A percentile compares a stretch with the other conserved stretches of the same genome.
Evolutionary conservation across 2,113 vertebrate genomes (phyloP).

Genomic region (Neopipo cinnamomea): DNA sequence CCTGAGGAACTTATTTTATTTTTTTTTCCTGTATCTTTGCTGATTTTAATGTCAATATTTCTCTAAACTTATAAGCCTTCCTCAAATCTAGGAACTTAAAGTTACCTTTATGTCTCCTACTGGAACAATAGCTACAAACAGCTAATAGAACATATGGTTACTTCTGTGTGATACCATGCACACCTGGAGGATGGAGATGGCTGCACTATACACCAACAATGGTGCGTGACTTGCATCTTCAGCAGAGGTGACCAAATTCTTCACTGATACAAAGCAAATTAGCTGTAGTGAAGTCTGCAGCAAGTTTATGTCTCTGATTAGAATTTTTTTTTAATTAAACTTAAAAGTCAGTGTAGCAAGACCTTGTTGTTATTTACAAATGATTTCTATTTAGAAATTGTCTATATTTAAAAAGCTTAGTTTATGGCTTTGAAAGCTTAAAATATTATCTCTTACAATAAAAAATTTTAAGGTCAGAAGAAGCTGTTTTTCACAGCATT

Average conservation of each 20-base stretch:
- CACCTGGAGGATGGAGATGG: not conserved
- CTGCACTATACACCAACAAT: not conserved
- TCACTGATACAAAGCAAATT: not conserved
- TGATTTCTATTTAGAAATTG: too few species aligned
- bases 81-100: not conserved
- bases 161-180: not conserved
- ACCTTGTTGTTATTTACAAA: not conserved
- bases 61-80: not conserved
- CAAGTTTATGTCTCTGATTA: not conserved
- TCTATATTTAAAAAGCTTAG: not conserved
- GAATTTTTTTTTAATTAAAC: too few species aligned
- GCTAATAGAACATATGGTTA: not conserved
- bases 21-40: not conserved
- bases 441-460: not conserved
- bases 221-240: not conserved
- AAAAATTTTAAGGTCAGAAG: not conserved
- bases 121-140: not conserved
- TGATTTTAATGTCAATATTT: not conserved
- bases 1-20: not conserved
- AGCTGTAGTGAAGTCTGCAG: not conserved
- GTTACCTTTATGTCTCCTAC: not conserved
- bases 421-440: not conserved
- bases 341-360: not conserved
- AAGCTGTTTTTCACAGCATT: not conserved
- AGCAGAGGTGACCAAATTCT: not conserved